A percentile compares a stretch with the other conserved stretches of the same genome.
phyloP scores from a whole-genome alignment of 2,113 vertebrate species.

The Melanostigma gelatinosum region DNA sequence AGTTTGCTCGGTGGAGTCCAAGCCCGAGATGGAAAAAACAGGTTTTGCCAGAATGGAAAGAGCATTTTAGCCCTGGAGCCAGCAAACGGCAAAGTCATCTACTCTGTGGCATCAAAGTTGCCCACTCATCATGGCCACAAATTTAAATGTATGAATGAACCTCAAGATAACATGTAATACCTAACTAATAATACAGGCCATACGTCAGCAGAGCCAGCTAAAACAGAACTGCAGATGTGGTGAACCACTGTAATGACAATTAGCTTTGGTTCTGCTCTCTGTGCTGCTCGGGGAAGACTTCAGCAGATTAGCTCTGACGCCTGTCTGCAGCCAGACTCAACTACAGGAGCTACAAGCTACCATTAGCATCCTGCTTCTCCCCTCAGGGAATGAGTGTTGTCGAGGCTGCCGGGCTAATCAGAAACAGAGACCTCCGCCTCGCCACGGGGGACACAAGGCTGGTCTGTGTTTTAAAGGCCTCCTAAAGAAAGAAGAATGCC shows the following conservation, averaged over 20 bases:
- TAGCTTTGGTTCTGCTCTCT: slow-evolving; percentile 61
- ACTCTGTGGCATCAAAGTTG: slow-evolving; percentile 66
- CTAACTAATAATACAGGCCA: slow-evolving; percentile 65
- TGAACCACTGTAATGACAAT: slow-evolving; percentile 71
- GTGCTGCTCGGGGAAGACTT: slow-evolving; percentile 41
- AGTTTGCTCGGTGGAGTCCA: slow-evolving; percentile 31
- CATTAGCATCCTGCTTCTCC: slow-evolving; percentile 75
- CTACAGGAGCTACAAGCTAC: slow-evolving; percentile 55
- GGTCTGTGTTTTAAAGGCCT: slow-evolving; percentile 83
- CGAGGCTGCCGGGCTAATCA: slow-evolving; percentile 80
- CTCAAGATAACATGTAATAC: slow-evolving; percentile 67
- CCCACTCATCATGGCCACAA: slow-evolving; percentile 73
- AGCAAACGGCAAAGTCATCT: slow-evolving; percentile 53
- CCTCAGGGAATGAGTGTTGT: slow-evolving; percentile 77
- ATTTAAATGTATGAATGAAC: slow-evolving; percentile 78
- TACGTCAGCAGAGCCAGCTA: slow-evolving; percentile 60
- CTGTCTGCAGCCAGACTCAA: slow-evolving; percentile 59
- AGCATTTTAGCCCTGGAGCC: slow-evolving; percentile 38
- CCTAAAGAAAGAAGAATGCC: slow-evolving; percentile 78
- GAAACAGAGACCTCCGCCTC: slow-evolving; percentile 80
- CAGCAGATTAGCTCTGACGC: slow-evolving; percentile 66
- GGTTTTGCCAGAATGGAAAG: slow-evolving; percentile 61
- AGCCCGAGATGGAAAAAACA: slow-evolving; percentile 53
- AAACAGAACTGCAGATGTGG: slow-evolving; percentile 72
- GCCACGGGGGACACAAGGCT: slow-evolving; percentile 85